Evolutionary conservation across 2,888 invertebrate species (phyloP).

Genomic region (Criorhina ranunculi): DNA sequence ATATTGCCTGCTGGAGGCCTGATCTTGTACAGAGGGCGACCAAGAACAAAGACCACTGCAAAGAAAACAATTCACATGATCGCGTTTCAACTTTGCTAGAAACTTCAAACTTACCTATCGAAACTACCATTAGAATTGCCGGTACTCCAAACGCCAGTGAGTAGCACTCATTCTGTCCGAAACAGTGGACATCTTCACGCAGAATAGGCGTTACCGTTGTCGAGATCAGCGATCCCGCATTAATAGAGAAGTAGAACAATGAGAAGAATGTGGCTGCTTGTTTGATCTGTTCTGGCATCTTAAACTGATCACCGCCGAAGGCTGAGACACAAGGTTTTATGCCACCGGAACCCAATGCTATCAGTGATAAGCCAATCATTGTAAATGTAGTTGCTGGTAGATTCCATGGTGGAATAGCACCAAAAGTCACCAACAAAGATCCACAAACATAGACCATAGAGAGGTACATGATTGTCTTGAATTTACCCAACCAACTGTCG

Average conservation of each 20-base stretch:
- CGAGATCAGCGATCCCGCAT: slow-evolving; percentile 89
- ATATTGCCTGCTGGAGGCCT: slow-evolving; percentile 89
- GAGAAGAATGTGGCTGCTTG: slow-evolving; percentile 90
- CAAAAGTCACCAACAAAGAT: slow-evolving; percentile 87
- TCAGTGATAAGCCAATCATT: slow-evolving; percentile 88
- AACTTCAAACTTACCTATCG: slow-evolving; percentile 86
- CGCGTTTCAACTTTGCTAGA: background rate
- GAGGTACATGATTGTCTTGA: slow-evolving; percentile 89
- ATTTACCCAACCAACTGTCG: slow-evolving; percentile 92
- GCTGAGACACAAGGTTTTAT: slow-evolving; percentile 93
- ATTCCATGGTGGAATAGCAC: slow-evolving; percentile 86
- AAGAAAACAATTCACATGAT: slow-evolving; percentile 74
- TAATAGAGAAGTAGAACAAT: slow-evolving; percentile 89
- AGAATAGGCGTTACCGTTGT: slow-evolving; percentile 91
- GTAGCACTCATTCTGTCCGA: slow-evolving; percentile 88
- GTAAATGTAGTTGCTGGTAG: slow-evolving; percentile 86
- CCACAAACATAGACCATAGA: slow-evolving; percentile 90
- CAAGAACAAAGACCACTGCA: slow-evolving; percentile 90
- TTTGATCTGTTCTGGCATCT: slow-evolving; percentile 87
- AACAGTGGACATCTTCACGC: slow-evolving; percentile 88
- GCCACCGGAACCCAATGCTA: slow-evolving; percentile 91
- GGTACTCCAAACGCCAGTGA: slow-evolving; percentile 92
- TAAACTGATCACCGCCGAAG: slow-evolving; percentile 93
- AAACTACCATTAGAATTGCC: slow-evolving; percentile 89
- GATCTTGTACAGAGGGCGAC: slow-evolving; percentile 87